phyloP scores from a whole-genome alignment of 2,113 vertebrate genomes.

The Micronisus gabar region DNA sequence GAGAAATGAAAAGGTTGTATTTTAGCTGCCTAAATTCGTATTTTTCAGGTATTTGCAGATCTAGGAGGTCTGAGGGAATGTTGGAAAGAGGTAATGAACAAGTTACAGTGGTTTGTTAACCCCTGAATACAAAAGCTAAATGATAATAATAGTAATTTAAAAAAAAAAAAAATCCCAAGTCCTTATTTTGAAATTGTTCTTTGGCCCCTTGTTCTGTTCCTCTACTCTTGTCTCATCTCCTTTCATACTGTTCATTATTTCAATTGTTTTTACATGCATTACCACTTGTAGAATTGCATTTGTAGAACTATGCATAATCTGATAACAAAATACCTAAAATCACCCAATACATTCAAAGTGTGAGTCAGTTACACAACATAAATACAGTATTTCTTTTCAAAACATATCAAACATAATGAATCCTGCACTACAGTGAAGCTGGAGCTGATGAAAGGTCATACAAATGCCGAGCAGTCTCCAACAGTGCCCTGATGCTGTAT shows the following conservation, averaged over 20 bases:
- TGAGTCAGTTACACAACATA: neutral
- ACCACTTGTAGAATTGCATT: neutral
- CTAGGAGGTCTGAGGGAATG: neutral
- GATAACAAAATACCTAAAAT: neutral
- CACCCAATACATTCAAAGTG: neutral
- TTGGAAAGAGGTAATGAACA: neutral
- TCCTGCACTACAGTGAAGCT: neutral
- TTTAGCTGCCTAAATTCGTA: neutral
- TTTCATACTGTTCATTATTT: neutral
- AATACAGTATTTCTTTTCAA: neutral
- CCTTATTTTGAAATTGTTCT: neutral
- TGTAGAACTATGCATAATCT: neutral
- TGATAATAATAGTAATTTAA: neutral
- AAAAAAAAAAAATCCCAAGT: neutral
- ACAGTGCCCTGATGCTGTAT: neutral
- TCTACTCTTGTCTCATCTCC: neutral
- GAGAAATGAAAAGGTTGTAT: neutral
- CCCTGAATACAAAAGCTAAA: neutral
- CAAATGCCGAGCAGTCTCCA: neutral
- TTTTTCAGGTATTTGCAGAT: neutral
- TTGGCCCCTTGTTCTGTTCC: neutral
- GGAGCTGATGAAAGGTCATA: neutral
- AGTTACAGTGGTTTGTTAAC: neutral
- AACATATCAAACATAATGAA: neutral
- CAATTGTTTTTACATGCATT: neutral